Conservation (phyloP, 2,888 invertebrate species). For the Globia sparganii region DNA sequence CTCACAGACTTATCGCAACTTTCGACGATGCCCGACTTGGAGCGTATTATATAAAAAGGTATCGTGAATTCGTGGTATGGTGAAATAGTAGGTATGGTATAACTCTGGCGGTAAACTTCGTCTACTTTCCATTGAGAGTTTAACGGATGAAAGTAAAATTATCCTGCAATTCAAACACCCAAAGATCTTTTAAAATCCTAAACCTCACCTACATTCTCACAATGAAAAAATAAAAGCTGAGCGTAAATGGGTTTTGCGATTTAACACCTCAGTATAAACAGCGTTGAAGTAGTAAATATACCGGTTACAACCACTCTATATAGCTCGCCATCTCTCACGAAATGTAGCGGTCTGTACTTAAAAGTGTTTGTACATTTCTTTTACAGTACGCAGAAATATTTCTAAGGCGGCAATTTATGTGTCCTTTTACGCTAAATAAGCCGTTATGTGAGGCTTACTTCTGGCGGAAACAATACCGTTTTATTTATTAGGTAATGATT, state of each 20-base stretch:
- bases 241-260: conserved; percentile 7
- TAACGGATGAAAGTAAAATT: too few species aligned
- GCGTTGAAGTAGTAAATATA: conserved; percentile 18
- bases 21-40: too few species aligned
- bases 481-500: conserved; percentile 71
- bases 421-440: conserved; percentile 58
- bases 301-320: conserved; percentile 30
- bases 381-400: conserved; percentile 60
- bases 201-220: not conserved
- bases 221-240: not conserved
- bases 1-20: too few species aligned
- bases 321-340: conserved; percentile 5
- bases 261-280: conserved; percentile 18
- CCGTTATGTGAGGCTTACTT: conserved; percentile 63
- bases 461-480: conserved; percentile 64
- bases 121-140: not conserved
- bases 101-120: not conserved
- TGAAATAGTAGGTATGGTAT: not conserved
- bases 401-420: conserved; percentile 68
- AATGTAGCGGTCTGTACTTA: conserved; percentile 60
- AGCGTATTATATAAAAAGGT: not conserved
- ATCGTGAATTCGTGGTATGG: not conserved
- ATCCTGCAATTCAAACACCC: not conserved
- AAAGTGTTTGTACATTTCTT: conserved; percentile 61
- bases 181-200: not conserved